Base-by-base conservation (phyloP, 2,888 invertebrate species). In the Epinotia brunnichana region DNA sequence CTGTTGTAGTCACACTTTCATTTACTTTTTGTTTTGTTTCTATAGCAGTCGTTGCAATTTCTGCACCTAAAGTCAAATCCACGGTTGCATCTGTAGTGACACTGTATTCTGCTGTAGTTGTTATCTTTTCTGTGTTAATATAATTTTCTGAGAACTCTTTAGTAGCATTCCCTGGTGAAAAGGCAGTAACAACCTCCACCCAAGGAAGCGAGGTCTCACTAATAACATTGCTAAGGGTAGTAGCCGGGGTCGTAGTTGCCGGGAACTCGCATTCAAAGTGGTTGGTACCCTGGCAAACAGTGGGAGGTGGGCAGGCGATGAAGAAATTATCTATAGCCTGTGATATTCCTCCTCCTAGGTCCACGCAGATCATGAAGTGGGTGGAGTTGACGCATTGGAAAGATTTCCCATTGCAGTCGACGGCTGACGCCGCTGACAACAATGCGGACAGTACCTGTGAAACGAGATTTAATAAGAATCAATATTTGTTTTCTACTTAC, bases 341-440 rank as follows among this genome's bases (percentile, higher is more conserved):
- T 11, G 90, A 90, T 13, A 89, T 77, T 56, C 91, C 91, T 48
- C 83, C 85, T 24, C 92, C 93, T 54, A 91, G 81, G 77, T 93
- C 91, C 54, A 93, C 91, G 78, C 94, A 94, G 79, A 93, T 90
- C 83, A 90, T 88, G 77, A 94, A 94, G 81, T 91, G 91, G 66
- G 92, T 91, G 70, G 89, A 83, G 78, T 92, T 90, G 57, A 90
- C 79, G 76, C 94, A 94, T 76, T 90, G 86, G 78, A 94, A 94
- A 60, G 90, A 84, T 83, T 89, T 93, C 74, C 91, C 92, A 76
- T 84, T 77, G 81, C 94, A 94, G 82, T 92, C 87, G 77, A 87
- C 83, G 78, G 81, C 80, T 54, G 86, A 77, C 75, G 79, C 77
- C 81, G 82, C 76, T 74, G 80, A 75, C 75, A 85, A 81, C 57